Base-by-base conservation (phyloP, 1,140 invertebrate genomes). In the Mizuhopecten yessoensis region DNA sequence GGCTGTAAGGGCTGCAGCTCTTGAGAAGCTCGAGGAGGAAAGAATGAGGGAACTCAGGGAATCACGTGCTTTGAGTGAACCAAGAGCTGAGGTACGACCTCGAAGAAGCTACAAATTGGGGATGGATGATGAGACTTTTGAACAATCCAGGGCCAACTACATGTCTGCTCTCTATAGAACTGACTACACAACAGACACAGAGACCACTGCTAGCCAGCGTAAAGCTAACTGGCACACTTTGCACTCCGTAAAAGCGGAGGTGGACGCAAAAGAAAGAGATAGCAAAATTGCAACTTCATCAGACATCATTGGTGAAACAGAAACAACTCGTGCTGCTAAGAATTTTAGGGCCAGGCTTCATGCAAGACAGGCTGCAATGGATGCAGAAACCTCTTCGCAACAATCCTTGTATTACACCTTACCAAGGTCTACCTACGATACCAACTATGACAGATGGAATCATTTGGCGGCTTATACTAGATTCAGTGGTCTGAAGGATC, bases 1-100 rank as follows among this genome's bases (percentile, higher is more conserved):
- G 29, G 57, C 57, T 9, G 57, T 75, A 9, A 75, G 57, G 11
- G 57, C 57, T 5, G 57, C 57, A 29, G 57, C 57, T n/a, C 57
- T 75, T n/a, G 57, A 75, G n/a, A 75, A 75, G n/a, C 57, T 75
- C 1, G 57, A 75, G 57, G 57, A 75, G 57, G 57, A 75, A 75
- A n/a, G 57, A 75, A 75, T 75, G 57, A 75, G 57, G 29, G 57
- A 75, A 75, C 57, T 57, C 45, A 9, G 45, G 17, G 45, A 7
- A 57, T 11, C 45, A 23, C 45, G 45, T 57, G 45, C 45, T 57
- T 57, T 57, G 17, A 57, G 45, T 57, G 45, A 57, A 57, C 23
- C 45, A 57, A 57, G 45, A 57, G 45, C 45, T 57, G 45, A 57
- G 23, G 45, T 57, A 15, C 45, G 45, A 23, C 45, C 45, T 57